These are phyloP conservation scores for Drosophila robusta DNA, from an alignment of 2,888 invertebrate species.

Conservation along the genomic window DNA sequence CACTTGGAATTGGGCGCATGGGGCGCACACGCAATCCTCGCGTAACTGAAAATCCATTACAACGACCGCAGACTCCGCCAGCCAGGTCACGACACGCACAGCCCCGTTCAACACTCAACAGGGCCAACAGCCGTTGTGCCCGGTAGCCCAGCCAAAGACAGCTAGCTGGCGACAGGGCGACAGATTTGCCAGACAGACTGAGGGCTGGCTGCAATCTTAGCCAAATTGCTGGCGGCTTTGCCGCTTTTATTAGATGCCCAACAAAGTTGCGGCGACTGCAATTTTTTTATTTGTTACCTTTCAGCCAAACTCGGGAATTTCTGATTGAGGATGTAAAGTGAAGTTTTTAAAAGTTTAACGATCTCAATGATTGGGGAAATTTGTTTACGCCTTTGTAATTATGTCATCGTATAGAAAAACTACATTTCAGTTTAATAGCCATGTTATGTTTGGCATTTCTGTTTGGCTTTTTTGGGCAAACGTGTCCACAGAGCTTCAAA, in stretches of 20 bases:
- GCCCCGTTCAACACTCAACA: slow-evolving; percentile 3
- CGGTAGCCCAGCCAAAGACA: slow-evolving; percentile 28
- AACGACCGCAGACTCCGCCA: slow-evolving; percentile 1
- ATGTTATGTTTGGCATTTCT: too few species aligned
- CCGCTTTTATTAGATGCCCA: slow-evolving; percentile 27
- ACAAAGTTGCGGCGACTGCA: slow-evolving; percentile 17
- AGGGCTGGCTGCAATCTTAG: slow-evolving; percentile 1
- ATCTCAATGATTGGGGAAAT: too few species aligned
- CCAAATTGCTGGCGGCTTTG: slow-evolving; percentile 30
- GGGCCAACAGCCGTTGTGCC: neutral
- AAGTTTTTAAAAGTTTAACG: neutral
- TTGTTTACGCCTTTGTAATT: too few species aligned
- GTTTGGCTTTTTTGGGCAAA: too few species aligned
- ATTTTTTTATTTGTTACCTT: too few species aligned
- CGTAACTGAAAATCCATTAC: slow-evolving; percentile 70
- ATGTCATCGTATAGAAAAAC: too few species aligned
- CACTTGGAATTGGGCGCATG: slow-evolving; percentile 2
- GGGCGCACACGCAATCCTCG: slow-evolving; percentile 66
- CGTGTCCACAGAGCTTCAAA: too few species aligned
- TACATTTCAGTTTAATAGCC: too few species aligned
- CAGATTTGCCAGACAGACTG: neutral
- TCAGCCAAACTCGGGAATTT: neutral
- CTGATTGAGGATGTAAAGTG: neutral
- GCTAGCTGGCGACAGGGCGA: neutral
- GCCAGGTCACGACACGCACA: slow-evolving; percentile 53